Percentiles rank a stretch among this genome's conserved stretches.
Evolutionary conservation across 1,140 invertebrate genomes (phyloP).

Genomic region (Monochamus saltuarius): DNA sequence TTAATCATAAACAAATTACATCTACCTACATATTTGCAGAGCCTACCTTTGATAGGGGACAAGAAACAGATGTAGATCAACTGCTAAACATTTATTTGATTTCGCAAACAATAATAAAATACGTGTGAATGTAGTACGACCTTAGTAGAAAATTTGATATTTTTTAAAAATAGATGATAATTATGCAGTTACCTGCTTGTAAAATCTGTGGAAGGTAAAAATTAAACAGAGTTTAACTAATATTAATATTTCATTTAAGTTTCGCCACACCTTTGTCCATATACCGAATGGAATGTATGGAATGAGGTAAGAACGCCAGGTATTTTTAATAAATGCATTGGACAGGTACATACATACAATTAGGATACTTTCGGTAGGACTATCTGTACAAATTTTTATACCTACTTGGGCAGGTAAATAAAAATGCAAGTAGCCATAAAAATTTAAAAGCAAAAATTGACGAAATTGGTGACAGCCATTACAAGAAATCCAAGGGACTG

Average conservation of each 20-base stretch:
- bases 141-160: no score
- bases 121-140: no score
- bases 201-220: no score
- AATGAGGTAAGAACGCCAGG: slow-evolving; percentile 9
- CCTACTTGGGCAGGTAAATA: background rate
- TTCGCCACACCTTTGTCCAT: slow-evolving; percentile 8
- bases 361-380: background rate
- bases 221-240: background rate
- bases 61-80: no score
- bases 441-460: background rate
- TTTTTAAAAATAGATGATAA: no score
- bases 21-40: no score
- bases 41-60: no score
- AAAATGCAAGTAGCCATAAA: background rate
- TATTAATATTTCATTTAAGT: slow-evolving; percentile 5
- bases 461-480: background rate
- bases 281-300: slow-evolving; percentile 8
- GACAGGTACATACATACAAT: background rate
- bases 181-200: no score
- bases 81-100: no score
- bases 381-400: background rate
- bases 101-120: no score
- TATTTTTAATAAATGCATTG: background rate
- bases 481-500: background rate
- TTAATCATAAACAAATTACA: no score